phyloP scores from a whole-genome alignment of 2,797 vertebrate genomes.

The Xyrichtys novacula region DNA sequence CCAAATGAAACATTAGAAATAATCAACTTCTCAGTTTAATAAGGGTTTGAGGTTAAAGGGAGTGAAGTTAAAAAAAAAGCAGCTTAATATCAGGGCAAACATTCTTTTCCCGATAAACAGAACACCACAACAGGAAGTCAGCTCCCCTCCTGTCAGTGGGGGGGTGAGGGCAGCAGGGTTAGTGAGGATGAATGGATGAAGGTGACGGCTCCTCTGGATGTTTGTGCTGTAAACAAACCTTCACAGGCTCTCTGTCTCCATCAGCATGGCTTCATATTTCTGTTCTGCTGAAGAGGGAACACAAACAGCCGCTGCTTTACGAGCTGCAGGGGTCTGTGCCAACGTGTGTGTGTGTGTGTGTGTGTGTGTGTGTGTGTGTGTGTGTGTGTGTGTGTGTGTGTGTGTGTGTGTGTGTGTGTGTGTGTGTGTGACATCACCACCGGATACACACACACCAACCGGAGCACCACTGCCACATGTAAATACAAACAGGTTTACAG shows the following conservation, averaged over 20 bases:
- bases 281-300: conserved; percentile 5
- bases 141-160: conserved; percentile 1
- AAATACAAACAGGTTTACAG: background rate
- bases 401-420: no score
- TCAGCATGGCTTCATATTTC: conserved; percentile 2
- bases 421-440: no score
- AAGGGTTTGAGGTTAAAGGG: no score
- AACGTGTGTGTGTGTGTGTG: conserved; percentile 10
- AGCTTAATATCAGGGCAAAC: background rate
- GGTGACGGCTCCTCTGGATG: conserved; percentile 23
- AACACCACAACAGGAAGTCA: background rate
- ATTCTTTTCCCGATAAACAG: conserved; percentile 1
- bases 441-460: background rate
- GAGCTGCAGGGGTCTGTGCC: conserved; percentile 7
- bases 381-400: no score
- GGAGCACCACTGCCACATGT: no score
- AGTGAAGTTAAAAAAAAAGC: no score
- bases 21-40: no score
- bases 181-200: conserved; percentile 29
- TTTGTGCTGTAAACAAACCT: conserved; percentile 19
- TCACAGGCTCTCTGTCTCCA: conserved; percentile 24
- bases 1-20: no score
- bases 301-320: conserved; percentile 39
- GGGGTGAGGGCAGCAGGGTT: background rate
- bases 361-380: conserved; percentile 18